These are phyloP conservation scores for Poeciliopsis prolifica DNA, from an alignment of 2,113 vertebrate genomes.

Conservation along the genomic window DNA sequence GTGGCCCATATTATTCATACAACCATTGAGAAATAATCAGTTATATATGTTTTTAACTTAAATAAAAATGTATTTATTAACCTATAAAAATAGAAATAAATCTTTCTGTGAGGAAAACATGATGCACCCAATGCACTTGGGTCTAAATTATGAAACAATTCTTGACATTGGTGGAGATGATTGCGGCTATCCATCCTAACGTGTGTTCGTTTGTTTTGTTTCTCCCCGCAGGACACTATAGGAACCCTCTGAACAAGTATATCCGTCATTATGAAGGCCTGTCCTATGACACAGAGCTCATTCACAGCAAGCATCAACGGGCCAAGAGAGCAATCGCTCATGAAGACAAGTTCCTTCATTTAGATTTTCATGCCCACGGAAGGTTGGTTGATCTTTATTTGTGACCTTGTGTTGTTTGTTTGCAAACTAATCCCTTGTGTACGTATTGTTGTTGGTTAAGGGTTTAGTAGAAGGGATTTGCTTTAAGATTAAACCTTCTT, in stretches of 20 bases:
- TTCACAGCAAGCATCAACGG: slow-evolving; percentile 95
- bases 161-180: background rate
- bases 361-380: slow-evolving; percentile 97
- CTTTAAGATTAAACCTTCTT: slow-evolving; percentile 10
- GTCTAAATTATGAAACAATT: background rate
- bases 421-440: background rate
- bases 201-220: slow-evolving; percentile 12
- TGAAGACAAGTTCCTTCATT: slow-evolving; percentile 89
- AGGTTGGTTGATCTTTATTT: slow-evolving; percentile 80
- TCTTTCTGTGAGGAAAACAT: too few relatives aligned
- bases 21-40: too few relatives aligned
- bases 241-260: slow-evolving; percentile 94
- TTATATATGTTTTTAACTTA: too few relatives aligned
- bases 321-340: slow-evolving; percentile 90
- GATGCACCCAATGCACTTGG: too few relatives aligned
- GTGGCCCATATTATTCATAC: too few relatives aligned
- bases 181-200: background rate
- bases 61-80: too few relatives aligned
- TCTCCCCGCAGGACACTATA: slow-evolving; percentile 87
- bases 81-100: too few relatives aligned
- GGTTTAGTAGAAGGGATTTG: slow-evolving; percentile 4
- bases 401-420: background rate
- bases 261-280: slow-evolving; percentile 97
- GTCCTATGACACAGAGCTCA: slow-evolving; percentile 88
- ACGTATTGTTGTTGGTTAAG: slow-evolving; percentile 15